These are phyloP conservation scores for Chionomys nivalis DNA, from an alignment of 2,113 vertebrate species.

Conservation along the genomic window DNA sequence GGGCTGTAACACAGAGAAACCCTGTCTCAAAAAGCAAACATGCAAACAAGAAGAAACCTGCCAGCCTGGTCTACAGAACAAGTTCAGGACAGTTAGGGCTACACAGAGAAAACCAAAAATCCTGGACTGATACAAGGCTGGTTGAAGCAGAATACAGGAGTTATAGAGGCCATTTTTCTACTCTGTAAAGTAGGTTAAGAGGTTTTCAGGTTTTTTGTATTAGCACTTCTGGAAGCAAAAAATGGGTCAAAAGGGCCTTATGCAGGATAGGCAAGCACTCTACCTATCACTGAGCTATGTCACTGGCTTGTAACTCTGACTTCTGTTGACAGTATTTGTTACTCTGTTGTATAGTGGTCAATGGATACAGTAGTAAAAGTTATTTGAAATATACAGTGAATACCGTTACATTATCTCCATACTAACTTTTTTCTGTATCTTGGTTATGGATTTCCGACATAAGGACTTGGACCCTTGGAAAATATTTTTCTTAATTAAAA, in stretches of 20 bases:
- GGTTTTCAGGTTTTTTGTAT: neutral
- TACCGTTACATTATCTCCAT: slow-evolving; percentile 47
- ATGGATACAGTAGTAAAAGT: slow-evolving; percentile 69
- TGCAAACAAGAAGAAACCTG: too few species aligned
- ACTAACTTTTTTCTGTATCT: slow-evolving; percentile 56
- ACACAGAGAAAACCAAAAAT: neutral
- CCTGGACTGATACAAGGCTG: neutral
- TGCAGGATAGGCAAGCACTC: neutral
- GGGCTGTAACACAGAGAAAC: neutral
- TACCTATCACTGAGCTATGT: neutral
- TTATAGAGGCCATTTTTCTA: neutral
- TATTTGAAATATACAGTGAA: slow-evolving; percentile 75
- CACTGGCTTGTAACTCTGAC: slow-evolving; percentile 63
- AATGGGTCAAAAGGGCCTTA: neutral
- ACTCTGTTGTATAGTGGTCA: slow-evolving; percentile 70
- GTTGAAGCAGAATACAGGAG: neutral
- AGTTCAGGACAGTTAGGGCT: neutral
- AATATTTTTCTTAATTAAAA: slow-evolving; percentile 63
- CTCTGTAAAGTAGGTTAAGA: neutral
- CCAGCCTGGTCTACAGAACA: neutral
- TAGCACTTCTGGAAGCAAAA: neutral
- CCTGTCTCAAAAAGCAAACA: neutral
- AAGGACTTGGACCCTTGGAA: slow-evolving; percentile 31
- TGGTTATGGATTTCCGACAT: slow-evolving; percentile 62
- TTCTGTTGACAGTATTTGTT: slow-evolving; percentile 81